phyloP scores from a whole-genome alignment of 2,888 invertebrate genomes.

The Megaustenia siamemsis region DNA sequence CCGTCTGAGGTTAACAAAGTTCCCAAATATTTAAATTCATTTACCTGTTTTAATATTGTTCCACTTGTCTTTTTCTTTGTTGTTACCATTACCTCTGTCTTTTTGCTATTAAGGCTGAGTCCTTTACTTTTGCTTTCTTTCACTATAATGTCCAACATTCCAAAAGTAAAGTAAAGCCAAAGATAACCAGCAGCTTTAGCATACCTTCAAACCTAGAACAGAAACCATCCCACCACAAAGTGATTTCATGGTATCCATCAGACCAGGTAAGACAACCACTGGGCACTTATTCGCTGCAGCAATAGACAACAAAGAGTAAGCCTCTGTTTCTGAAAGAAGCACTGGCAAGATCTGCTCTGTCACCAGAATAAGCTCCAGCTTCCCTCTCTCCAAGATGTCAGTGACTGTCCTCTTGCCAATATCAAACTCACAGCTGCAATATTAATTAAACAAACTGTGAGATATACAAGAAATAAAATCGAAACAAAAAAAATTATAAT shows the following conservation, averaged over 20 bases:
- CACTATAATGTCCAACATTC: no score
- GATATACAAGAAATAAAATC: background rate
- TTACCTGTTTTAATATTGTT: no score
- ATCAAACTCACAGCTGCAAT: conserved; percentile 41
- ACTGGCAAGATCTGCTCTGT: conserved; percentile 34
- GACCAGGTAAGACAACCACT: conserved; percentile 37
- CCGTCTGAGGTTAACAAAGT: no score
- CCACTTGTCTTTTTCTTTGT: no score
- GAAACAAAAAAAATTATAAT: no score
- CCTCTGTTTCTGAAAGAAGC: conserved; percentile 5
- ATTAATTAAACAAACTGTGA: background rate
- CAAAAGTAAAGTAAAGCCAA: background rate
- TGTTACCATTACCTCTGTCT: no score
- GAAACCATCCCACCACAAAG: conserved; percentile 12
- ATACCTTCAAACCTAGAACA: conserved; percentile 41
- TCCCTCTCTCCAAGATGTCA: conserved; percentile 9
- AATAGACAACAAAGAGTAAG: background rate
- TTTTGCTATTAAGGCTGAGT: no score
- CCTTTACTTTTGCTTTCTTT: no score
- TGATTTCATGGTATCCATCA: conserved; percentile 14
- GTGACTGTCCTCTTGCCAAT: conserved; percentile 40
- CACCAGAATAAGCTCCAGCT: conserved; percentile 33
- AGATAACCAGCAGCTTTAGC: background rate
- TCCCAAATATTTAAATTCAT: no score
- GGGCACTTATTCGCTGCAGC: conserved; percentile 29